phyloP scores from a whole-genome alignment of 23 tunicate genomes.

The Halocynthia roretzi region DNA sequence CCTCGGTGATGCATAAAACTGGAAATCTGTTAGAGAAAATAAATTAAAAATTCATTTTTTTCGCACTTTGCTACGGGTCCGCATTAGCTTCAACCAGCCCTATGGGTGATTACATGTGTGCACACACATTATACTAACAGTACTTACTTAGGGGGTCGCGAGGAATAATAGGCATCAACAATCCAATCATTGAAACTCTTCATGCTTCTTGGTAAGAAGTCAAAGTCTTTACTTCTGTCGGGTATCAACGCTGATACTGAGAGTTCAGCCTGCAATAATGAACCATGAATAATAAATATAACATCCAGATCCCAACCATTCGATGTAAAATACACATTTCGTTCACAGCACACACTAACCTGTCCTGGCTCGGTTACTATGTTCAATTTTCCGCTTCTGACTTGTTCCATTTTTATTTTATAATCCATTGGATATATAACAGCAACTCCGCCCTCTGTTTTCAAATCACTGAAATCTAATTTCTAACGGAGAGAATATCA shows the following conservation, averaged over 20 bases:
- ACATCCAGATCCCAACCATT: neutral
- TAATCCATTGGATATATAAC: constrained; percentile 14
- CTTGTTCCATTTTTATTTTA: neutral
- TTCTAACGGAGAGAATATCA: neutral
- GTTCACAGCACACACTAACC: neutral
- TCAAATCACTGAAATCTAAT: neutral
- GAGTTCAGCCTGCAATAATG: constrained; percentile 25
- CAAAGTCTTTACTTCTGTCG: constrained; percentile 23
- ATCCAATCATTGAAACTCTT: constrained; percentile 66
- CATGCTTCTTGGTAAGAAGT: constrained; percentile 35
- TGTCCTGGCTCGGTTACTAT: neutral
- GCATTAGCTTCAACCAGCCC: neutral
- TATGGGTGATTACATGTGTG: neutral
- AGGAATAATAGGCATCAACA: constrained; percentile 45
- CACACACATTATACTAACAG: neutral
- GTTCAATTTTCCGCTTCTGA: constrained; percentile 9
- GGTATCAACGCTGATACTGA: constrained; percentile 14
- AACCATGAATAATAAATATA: neutral
- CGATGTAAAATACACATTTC: neutral
- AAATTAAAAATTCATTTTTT: neutral
- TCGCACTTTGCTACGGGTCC: neutral
- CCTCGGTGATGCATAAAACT: constrained; percentile 64
- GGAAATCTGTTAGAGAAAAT: constrained; percentile 54
- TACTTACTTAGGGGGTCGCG: constrained; percentile 55
- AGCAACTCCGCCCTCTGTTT: constrained; percentile 3